These are phyloP conservation scores for Spinus pinus DNA, from an alignment of 2,797 vertebrate species.

Conservation along the genomic window DNA sequence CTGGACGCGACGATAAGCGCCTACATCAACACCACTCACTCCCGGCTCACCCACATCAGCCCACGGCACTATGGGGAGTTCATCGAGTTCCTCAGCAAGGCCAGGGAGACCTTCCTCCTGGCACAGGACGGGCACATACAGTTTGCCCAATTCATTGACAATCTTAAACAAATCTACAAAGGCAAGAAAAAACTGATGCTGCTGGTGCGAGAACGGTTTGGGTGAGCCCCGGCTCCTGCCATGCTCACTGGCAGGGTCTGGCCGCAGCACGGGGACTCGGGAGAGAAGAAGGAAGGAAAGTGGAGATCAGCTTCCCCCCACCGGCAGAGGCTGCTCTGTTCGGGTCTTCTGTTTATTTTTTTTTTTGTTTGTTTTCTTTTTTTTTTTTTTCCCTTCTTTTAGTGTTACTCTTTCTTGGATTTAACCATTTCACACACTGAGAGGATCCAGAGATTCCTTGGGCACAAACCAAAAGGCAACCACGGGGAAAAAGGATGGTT, in stretches of 20 bases:
- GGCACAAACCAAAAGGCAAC: slow-evolving; percentile 72
- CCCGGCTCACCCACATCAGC: slow-evolving; percentile 97
- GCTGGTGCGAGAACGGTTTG: slow-evolving; percentile 94
- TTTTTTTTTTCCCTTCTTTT: not conserved
- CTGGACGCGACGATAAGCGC: slow-evolving; percentile 96
- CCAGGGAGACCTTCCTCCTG: slow-evolving; percentile 93
- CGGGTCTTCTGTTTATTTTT: slow-evolving; percentile 36
- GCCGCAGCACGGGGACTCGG: slow-evolving; percentile 32
- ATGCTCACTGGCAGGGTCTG: slow-evolving; percentile 22
- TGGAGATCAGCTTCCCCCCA: slow-evolving; percentile 33
- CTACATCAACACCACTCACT: slow-evolving; percentile 98
- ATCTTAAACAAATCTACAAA: slow-evolving; percentile 99
- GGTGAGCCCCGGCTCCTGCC: slow-evolving; percentile 74
- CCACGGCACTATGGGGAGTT: slow-evolving; percentile 98
- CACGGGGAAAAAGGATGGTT: slow-evolving; percentile 66
- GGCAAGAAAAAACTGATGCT: slow-evolving; percentile 99
- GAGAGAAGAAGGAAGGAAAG: slow-evolving; percentile 61
- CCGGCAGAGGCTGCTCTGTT: slow-evolving; percentile 57
- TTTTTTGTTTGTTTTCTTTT: not conserved
- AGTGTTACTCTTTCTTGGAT: slow-evolving; percentile 15
- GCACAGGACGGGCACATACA: slow-evolving; percentile 97
- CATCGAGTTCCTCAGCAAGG: slow-evolving; percentile 98
- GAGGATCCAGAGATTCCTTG: slow-evolving; percentile 71
- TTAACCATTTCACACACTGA: slow-evolving; percentile 61
- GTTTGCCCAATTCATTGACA: slow-evolving; percentile 98